Percentiles rank a stretch among this genome's conserved stretches.
Conservation (phyloP, 2,113 vertebrate species). For the Sorex fumeus region DNA sequence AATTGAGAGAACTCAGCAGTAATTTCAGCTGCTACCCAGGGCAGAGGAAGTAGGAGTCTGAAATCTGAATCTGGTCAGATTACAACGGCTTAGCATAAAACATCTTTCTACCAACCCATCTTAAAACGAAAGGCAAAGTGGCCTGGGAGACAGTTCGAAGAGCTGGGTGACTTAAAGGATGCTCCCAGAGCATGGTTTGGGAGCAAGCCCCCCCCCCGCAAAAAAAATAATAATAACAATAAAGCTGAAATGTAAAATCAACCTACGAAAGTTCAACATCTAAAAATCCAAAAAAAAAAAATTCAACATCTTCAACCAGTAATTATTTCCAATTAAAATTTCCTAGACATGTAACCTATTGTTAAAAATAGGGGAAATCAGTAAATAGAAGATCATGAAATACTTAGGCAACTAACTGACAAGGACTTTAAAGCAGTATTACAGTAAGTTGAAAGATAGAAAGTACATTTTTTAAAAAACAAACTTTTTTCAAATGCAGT, state of each 20-base stretch:
- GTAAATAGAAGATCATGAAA: neutral
- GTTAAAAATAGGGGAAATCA: neutral
- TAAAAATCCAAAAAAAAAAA: no score
- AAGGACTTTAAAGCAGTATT: neutral
- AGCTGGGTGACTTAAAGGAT: no score
- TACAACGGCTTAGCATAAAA: neutral
- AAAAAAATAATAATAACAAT: no score
- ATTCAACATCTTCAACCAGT: no score
- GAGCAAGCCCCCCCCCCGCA: no score
- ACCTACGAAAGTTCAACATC: no score
- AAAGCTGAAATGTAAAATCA: no score
- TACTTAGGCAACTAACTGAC: conserved; percentile 17
- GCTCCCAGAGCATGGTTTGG: no score
- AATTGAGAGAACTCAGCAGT: neutral
- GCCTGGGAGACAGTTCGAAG: no score
- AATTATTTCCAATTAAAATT: neutral
- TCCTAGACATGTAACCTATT: neutral
- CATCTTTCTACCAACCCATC: neutral
- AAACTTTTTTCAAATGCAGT: no score
- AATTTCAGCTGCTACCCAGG: neutral
- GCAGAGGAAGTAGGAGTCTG: neutral
- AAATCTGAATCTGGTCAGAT: neutral
- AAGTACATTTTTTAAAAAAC: no score
- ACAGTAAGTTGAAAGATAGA: neutral
- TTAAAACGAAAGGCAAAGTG: conserved; percentile 10